Evolutionary conservation across 1,140 invertebrate species (phyloP).

Genomic region (Drosophila arizonae): DNA sequence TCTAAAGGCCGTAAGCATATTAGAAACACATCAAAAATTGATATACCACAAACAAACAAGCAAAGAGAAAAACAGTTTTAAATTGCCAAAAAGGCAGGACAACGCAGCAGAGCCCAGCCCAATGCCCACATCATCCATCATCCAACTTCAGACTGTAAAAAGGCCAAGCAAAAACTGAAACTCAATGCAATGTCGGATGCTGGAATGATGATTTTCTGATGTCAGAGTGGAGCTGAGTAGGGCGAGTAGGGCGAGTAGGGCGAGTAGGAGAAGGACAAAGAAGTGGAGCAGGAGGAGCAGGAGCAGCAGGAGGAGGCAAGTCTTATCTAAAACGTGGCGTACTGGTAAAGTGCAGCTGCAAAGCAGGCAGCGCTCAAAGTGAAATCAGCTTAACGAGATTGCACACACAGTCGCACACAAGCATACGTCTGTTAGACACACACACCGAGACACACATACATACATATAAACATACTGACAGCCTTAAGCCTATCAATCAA

Average conservation of each 20-base stretch:
- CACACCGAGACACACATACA: slow-evolving; percentile 1
- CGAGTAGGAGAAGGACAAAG: background rate
- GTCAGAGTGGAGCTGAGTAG: background rate
- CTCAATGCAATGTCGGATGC: slow-evolving; percentile 40
- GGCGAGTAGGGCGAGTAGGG: background rate
- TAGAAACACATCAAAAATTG: slow-evolving; percentile 33
- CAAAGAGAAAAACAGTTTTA: slow-evolving; percentile 15
- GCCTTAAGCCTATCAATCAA: slow-evolving; percentile 71
- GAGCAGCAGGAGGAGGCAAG: background rate
- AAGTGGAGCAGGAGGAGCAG: background rate
- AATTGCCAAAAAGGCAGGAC: slow-evolving; percentile 22
- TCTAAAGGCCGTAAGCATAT: slow-evolving; percentile 19
- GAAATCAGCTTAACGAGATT: slow-evolving; percentile 49
- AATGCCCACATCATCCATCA: slow-evolving; percentile 53
- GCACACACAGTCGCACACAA: slow-evolving; percentile 5
- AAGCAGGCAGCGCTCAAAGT: slow-evolving; percentile 32
- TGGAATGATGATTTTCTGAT: background rate
- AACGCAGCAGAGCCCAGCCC: background rate
- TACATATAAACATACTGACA: slow-evolving; percentile 6
- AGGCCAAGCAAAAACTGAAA: slow-evolving; percentile 33
- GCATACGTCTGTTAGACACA: background rate
- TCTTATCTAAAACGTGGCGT: slow-evolving; percentile 43
- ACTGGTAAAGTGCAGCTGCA: slow-evolving; percentile 43
- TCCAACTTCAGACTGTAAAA: slow-evolving; percentile 31
- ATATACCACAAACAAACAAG: slow-evolving; percentile 3